Evolutionary conservation across 2,888 invertebrate genomes (phyloP), one percentile per base, ranked within the genome.

Genomic region (Drosophila seclusa): DNA sequence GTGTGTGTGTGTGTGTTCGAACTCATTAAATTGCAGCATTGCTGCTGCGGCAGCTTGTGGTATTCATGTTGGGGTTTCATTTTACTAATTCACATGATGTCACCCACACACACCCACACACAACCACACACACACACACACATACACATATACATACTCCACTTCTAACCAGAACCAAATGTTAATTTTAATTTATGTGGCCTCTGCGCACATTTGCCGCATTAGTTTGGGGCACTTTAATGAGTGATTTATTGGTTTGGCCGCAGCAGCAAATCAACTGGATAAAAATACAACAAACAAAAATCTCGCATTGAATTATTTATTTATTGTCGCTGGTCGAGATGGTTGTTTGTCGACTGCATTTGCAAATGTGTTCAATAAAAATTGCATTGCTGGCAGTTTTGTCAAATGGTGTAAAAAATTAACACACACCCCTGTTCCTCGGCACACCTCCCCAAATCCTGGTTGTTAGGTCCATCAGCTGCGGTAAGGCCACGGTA

Each of bases 131-230:
- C 42, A 31, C 8, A 31, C 31, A 31, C 31, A 57, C 40, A 50
- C 29, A 57, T 36, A 50, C 29, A 58, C 18, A 45, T n/a, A 55
- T 31, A 59, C 27, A 59, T 54, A 52, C 45, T 45, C 16, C 45
- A 67, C 53, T 60, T n/a, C 21, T 38, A 68, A 40, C 52, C 62
- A 68, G 68, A 67, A 70, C 52, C 76, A 69, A 89, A 87, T 87
- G 87, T 81, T 85, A 85, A 89, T 87, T 87, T 89, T 89, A 89
- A 87, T 87, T 87, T 89, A 89, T 87, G 88, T 89, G 86, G 78
- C 79, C 72, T 76, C 75, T 70, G 81, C 75, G 78, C 77, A 79
- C 89, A 86, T 86, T 87, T 87, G 85, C 82, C 85, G 87, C 85
- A 85, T 85, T 89, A 81, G 81, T 81, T 87, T 74, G 82, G 75